These are phyloP conservation scores for Xenopus petersii DNA, from an alignment of 2,797 vertebrate species.

Conservation along the genomic window DNA sequence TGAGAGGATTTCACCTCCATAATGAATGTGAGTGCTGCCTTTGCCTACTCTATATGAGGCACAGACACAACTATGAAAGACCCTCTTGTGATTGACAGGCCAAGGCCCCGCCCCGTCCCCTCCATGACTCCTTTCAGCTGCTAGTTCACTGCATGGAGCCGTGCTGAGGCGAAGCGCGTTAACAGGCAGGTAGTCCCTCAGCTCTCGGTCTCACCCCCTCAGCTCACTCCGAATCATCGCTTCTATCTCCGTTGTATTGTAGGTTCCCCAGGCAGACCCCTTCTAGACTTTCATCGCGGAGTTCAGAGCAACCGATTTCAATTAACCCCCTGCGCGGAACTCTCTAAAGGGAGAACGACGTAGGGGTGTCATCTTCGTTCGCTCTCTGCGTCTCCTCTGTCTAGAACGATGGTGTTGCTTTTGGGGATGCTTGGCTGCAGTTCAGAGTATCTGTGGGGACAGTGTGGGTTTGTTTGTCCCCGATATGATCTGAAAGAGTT, in stretches of 20 bases:
- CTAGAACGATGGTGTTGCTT: slow-evolving; percentile 12
- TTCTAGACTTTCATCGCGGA: slow-evolving; percentile 2
- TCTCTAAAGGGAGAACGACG: slow-evolving; percentile 12
- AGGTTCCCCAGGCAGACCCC: slow-evolving; percentile 19
- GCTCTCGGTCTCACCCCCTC: background rate
- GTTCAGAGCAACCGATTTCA: slow-evolving; percentile 12
- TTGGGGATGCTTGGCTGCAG: too few relatives aligned
- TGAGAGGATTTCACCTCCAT: too few relatives aligned
- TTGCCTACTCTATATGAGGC: slow-evolving; percentile 47
- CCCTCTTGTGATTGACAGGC: slow-evolving; percentile 53
- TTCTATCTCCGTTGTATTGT: slow-evolving; percentile 23
- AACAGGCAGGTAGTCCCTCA: slow-evolving; percentile 8
- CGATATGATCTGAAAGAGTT: background rate
- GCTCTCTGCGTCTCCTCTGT: background rate
- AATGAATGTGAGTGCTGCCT: background rate
- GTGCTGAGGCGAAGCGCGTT: slow-evolving; percentile 5
- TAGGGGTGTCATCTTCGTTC: background rate
- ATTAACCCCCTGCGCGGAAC: slow-evolving; percentile 38
- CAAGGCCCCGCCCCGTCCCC: slow-evolving; percentile 50
- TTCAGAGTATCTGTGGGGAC: too few relatives aligned
- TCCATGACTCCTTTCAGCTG: slow-evolving; percentile 39
- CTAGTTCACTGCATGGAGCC: slow-evolving; percentile 31
- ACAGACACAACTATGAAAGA: slow-evolving; percentile 32
- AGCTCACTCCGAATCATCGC: background rate
- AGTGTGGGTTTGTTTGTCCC: too few relatives aligned